Evolutionary conservation across 2,797 vertebrate species (phyloP).

Genomic region (Phrynocephalus guinanensis): DNA sequence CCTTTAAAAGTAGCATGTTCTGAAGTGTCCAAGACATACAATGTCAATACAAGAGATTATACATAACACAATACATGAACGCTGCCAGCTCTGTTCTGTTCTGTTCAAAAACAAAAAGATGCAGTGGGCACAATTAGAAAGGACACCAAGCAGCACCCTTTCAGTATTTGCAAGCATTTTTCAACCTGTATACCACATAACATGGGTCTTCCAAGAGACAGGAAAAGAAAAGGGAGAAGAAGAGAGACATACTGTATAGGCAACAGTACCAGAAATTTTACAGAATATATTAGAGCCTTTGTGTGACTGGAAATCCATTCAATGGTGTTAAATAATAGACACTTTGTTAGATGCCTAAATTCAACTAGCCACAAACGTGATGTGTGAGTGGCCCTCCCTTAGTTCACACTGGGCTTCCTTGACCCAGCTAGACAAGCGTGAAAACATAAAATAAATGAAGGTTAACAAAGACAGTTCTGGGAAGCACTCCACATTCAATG

Average conservation of each 20-base stretch:
- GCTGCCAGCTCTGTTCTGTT: constrained; percentile 1
- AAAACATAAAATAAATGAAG: constrained; percentile 84
- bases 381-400: constrained; percentile 62
- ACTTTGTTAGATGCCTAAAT: constrained; percentile 71
- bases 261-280: constrained; percentile 39
- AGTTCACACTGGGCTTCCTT: constrained; percentile 69
- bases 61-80: constrained; percentile 15
- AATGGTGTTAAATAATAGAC: constrained; percentile 68
- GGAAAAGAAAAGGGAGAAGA: background rate
- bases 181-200: constrained; percentile 13
- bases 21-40: background rate
- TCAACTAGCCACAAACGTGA: constrained; percentile 64
- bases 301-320: constrained; percentile 67
- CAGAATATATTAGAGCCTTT: constrained; percentile 68
- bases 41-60: background rate
- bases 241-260: constrained; percentile 15
- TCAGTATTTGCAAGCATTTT: constrained; percentile 33
- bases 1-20: constrained; percentile 24
- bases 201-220: constrained; percentile 16
- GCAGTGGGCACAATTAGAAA: constrained; percentile 43
- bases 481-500: constrained; percentile 57
- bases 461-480: constrained; percentile 83
- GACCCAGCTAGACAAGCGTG: constrained; percentile 82
- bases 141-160: constrained; percentile 28
- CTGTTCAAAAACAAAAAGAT: constrained; percentile 28